Percentiles rank a stretch among this genome's conserved stretches.
These are phyloP conservation scores for Myopa testacea DNA, from an alignment of 2,888 invertebrate species.

Conservation along the genomic window DNA sequence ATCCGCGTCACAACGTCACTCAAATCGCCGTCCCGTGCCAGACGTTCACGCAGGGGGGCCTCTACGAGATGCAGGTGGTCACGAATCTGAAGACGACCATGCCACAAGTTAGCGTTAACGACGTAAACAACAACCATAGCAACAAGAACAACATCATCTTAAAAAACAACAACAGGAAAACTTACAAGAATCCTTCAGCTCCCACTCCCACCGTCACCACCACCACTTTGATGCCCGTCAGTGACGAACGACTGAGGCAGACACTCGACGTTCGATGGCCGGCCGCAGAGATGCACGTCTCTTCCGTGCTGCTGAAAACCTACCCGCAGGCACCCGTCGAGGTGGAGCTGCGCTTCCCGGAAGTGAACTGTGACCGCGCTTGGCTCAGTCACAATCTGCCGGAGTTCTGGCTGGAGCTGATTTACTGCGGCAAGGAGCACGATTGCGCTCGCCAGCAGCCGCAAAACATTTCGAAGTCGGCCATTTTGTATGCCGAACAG, in stretches of 20 bases:
- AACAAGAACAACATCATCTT: slow-evolving; percentile 1
- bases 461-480: slow-evolving; percentile 69
- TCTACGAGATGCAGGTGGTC: slow-evolving; percentile 64
- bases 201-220: slow-evolving; percentile 49
- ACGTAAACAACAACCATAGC: background rate
- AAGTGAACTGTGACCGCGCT: slow-evolving; percentile 74
- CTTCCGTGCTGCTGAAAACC: slow-evolving; percentile 82
- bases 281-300: slow-evolving; percentile 77
- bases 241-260: slow-evolving; percentile 64
- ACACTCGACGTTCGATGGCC: slow-evolving; percentile 87
- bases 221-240: slow-evolving; percentile 57
- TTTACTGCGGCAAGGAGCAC: slow-evolving; percentile 83
- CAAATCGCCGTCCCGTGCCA: slow-evolving; percentile 65
- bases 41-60: slow-evolving; percentile 62
- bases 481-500: slow-evolving; percentile 83
- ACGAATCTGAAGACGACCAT: slow-evolving; percentile 56
- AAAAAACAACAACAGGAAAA: background rate
- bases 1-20: slow-evolving; percentile 64
- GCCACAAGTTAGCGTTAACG: background rate
- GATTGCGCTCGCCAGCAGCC: slow-evolving; percentile 74
- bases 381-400: slow-evolving; percentile 69
- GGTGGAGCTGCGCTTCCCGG: slow-evolving; percentile 81
- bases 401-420: slow-evolving; percentile 82
- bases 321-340: slow-evolving; percentile 82
- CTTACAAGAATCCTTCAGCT: background rate